phyloP scores from a whole-genome alignment of 1,140 invertebrate genomes.

The Acyrthosiphon pisum region DNA sequence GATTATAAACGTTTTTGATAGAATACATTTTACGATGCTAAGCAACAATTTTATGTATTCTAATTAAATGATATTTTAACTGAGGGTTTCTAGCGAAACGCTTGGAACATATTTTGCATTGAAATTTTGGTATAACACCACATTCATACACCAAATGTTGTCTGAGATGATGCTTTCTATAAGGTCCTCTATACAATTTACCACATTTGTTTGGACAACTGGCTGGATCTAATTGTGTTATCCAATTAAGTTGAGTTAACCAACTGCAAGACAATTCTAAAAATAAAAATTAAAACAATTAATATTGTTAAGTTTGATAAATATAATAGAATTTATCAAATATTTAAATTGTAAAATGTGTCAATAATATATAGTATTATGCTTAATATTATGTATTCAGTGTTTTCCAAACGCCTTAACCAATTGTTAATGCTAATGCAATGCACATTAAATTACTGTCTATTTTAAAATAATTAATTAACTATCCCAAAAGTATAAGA shows the following conservation, averaged over 20 bases:
- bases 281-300: not conserved
- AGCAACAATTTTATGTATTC: not conserved
- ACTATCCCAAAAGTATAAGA: not conserved
- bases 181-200: conserved; percentile 20
- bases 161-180: conserved; percentile 42
- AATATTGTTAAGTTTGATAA: not conserved
- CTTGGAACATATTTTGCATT: conserved; percentile 62
- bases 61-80: conserved; percentile 18
- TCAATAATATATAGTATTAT: not conserved
- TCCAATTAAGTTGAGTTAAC: conserved; percentile 1
- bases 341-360: not conserved
- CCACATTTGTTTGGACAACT: conserved; percentile 50
- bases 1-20: not conserved
- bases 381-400: not conserved
- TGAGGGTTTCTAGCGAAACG: conserved; percentile 23
- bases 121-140: conserved; percentile 63
- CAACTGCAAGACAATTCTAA: conserved; percentile 21
- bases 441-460: not conserved
- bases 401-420: not conserved
- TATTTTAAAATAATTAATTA: not conserved
- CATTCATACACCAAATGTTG: conserved; percentile 62
- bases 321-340: too few species aligned
- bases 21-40: not conserved
- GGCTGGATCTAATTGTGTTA: not conserved
- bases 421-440: not conserved